Conservation (phyloP, 2,113 vertebrate genomes). For the Rana temporaria region DNA sequence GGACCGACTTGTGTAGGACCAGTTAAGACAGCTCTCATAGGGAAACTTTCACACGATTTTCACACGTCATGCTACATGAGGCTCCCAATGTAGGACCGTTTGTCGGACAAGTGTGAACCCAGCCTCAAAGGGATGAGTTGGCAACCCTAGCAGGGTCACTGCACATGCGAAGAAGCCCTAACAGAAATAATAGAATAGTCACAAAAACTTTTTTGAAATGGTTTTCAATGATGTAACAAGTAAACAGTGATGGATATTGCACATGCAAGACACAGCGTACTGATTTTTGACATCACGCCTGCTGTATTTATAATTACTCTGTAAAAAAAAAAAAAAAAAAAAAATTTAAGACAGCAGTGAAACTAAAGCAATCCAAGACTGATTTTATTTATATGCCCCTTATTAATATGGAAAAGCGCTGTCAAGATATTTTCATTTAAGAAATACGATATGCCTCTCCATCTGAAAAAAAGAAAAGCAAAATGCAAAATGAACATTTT, state of each 20-base stretch:
- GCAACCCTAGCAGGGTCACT: too few species aligned
- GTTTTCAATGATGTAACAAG: not conserved
- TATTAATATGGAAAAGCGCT: conserved; percentile 1
- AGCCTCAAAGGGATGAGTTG: too few species aligned
- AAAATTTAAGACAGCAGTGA: not conserved
- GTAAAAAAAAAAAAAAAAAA: not conserved
- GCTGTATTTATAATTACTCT: not conserved
- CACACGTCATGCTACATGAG: too few species aligned
- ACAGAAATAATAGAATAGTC: too few species aligned
- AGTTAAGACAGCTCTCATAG: too few species aligned
- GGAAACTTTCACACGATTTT: too few species aligned
- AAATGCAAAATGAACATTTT: not conserved
- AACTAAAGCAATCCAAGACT: not conserved
- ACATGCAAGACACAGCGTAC: not conserved
- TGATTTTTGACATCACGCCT: not conserved
- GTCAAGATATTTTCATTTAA: not conserved
- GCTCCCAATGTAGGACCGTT: too few species aligned
- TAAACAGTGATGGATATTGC: not conserved
- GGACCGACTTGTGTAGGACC: too few species aligned
- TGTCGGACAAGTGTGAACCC: too few species aligned
- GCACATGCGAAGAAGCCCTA: too few species aligned
- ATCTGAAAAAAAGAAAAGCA: not conserved
- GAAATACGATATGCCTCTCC: not conserved
- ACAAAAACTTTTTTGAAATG: too few species aligned
- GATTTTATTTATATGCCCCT: not conserved